Conservation (phyloP, 2,888 invertebrate species). For the Dasysyrphus albostriatus region DNA sequence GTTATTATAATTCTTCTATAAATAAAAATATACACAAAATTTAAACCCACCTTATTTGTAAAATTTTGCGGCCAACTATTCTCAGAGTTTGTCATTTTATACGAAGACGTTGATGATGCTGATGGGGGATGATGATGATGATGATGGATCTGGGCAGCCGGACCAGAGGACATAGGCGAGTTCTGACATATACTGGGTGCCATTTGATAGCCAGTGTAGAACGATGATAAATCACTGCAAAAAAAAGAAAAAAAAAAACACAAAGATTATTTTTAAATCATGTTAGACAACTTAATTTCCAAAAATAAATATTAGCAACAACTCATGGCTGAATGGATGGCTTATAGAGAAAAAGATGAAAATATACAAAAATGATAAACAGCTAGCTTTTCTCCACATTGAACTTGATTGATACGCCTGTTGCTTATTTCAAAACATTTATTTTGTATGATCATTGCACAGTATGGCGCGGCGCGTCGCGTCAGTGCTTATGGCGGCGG, state of each 20-base stretch:
- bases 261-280: conserved; percentile 15
- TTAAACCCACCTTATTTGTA: conserved; percentile 80
- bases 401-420: conserved; percentile 72
- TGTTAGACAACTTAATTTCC: conserved; percentile 16
- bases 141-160: conserved; percentile 66
- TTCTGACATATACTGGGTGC: conserved; percentile 84
- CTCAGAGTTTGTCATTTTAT: conserved; percentile 82
- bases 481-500: background rate
- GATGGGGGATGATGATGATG: conserved; percentile 78
- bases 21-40: background rate
- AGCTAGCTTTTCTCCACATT: conserved; percentile 59
- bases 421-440: conserved; percentile 39
- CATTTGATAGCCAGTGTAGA: conserved; percentile 84
- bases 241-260: conserved; percentile 75
- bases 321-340: background rate
- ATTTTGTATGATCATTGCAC: conserved; percentile 19
- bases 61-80: conserved; percentile 82
- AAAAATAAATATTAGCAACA: conserved; percentile 9
- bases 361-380: conserved; percentile 30
- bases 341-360: conserved; percentile 8
- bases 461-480: background rate
- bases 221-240: conserved; percentile 84
- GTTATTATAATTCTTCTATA: accelerated
- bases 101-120: conserved; percentile 80
- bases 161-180: conserved; percentile 79